Conservation (phyloP, 2,797 vertebrate genomes). For the Sebastes alutus region DNA sequence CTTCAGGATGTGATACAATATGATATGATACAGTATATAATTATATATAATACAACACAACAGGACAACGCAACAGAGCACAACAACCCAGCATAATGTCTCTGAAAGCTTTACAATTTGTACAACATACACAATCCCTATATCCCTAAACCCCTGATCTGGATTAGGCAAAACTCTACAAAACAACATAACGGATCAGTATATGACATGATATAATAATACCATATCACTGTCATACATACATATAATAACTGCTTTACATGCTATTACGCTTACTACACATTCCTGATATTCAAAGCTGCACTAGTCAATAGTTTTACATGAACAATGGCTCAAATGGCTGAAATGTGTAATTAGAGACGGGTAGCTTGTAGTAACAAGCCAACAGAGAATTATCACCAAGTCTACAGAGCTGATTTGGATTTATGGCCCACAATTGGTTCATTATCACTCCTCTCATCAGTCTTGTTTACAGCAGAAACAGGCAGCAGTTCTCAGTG, state of each 20-base stretch:
- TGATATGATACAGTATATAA: background rate
- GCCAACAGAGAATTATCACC: background rate
- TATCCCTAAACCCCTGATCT: background rate
- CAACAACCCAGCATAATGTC: background rate
- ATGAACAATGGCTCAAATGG: too few relatives aligned
- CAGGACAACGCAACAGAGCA: background rate
- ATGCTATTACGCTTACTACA: background rate
- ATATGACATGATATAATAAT: background rate
- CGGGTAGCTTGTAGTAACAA: background rate
- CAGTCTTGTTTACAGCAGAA: background rate
- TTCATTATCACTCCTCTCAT: background rate
- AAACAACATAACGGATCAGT: background rate
- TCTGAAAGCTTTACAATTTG: background rate
- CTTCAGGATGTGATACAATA: background rate
- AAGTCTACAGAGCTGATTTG: background rate
- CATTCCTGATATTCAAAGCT: background rate
- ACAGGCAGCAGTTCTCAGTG: background rate
- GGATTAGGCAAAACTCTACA: background rate
- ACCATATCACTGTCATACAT: background rate
- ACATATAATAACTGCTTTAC: background rate
- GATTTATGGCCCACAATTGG: background rate
- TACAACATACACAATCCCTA: background rate
- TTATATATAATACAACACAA: background rate
- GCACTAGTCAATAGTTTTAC: background rate
- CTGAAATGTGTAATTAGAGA: background rate